Evolutionary conservation across 2,888 invertebrate species (phyloP).

Genomic region (Xanthorhoe designata): DNA sequence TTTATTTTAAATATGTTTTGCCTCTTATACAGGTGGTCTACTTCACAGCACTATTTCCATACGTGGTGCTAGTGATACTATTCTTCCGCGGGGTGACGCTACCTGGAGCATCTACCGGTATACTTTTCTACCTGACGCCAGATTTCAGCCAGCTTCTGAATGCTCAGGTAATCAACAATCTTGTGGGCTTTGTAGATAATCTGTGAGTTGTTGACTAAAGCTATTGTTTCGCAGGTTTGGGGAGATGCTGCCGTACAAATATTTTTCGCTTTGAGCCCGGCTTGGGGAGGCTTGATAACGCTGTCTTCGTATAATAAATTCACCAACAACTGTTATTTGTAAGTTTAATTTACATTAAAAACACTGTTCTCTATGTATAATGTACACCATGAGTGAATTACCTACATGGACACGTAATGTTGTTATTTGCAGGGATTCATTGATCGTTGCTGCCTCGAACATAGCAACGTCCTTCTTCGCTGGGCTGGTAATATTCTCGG

Average conservation of each 20-base stretch:
- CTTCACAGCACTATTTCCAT: constrained; percentile 91
- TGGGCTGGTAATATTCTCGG: constrained; percentile 92
- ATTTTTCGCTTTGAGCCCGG: constrained; percentile 94
- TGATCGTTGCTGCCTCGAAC: constrained; percentile 91
- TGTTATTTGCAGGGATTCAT: constrained; percentile 86
- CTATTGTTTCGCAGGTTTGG: constrained; percentile 86
- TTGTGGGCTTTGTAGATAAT: neutral
- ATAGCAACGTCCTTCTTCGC: constrained; percentile 93
- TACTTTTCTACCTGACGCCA: constrained; percentile 92
- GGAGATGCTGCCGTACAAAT: constrained; percentile 94
- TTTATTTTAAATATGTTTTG: neutral
- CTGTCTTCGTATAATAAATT: constrained; percentile 94
- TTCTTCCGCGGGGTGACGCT: constrained; percentile 92
- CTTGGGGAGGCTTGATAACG: constrained; percentile 95
- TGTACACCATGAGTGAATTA: no score
- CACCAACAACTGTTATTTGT: constrained; percentile 92
- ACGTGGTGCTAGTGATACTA: constrained; percentile 90
- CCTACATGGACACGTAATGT: neutral
- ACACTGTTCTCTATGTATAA: neutral
- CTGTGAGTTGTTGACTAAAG: neutral
- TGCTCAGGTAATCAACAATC: constrained; percentile 83
- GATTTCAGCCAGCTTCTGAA: constrained; percentile 90
- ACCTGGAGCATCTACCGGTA: constrained; percentile 91
- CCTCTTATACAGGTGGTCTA: constrained; percentile 86
- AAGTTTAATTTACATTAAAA: constrained; percentile 53